These are phyloP conservation scores for Poecilia picta DNA, from an alignment of 2,797 vertebrate species.

Conservation along the genomic window DNA sequence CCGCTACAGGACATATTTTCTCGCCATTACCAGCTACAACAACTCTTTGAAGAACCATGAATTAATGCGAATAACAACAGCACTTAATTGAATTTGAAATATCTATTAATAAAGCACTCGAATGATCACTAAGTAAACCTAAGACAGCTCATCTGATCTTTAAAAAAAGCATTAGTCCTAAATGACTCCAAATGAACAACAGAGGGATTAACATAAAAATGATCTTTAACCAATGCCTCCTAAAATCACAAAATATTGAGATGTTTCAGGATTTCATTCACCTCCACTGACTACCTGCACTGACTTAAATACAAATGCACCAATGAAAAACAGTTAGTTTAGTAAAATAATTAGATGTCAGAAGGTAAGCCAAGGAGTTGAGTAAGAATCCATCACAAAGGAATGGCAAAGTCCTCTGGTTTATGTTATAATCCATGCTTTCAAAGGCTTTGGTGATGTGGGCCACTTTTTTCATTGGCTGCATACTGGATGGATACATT, in stretches of 20 bases:
- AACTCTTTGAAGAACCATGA: too few relatives aligned
- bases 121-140: neutral
- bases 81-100: too few relatives aligned
- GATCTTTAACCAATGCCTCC: conserved; percentile 14
- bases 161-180: neutral
- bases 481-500: conserved; percentile 64
- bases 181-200: neutral
- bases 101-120: neutral
- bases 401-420: conserved; percentile 64
- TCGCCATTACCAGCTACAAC: too few relatives aligned
- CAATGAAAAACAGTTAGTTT: conserved; percentile 58
- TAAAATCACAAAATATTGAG: conserved; percentile 39
- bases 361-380: conserved; percentile 56
- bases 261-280: conserved; percentile 37
- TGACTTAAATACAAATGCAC: conserved; percentile 62
- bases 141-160: neutral
- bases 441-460: conserved; percentile 53
- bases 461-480: conserved; percentile 55
- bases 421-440: conserved; percentile 70
- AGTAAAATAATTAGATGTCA: conserved; percentile 79
- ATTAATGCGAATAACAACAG: too few relatives aligned
- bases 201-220: conserved; percentile 7
- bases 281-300: conserved; percentile 29
- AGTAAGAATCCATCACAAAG: conserved; percentile 64
- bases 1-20: too few relatives aligned